Evolutionary conservation across 1,140 invertebrate species (phyloP).

Genomic region (Trichonephila clavipes): DNA sequence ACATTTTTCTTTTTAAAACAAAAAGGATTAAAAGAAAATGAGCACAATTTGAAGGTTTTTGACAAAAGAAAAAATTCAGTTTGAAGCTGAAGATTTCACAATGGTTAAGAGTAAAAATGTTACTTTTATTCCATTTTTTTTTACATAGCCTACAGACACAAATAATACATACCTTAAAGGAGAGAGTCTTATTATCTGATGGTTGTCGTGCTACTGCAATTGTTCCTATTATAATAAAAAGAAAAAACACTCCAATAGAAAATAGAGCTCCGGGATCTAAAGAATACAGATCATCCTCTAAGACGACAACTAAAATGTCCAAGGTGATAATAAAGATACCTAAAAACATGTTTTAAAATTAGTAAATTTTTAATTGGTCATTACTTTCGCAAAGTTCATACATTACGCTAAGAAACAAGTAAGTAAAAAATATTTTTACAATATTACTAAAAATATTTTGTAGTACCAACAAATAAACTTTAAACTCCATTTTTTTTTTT

Average conservation of each 20-base stretch:
- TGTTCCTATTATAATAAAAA: slow-evolving; percentile 68
- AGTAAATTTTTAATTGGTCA: not conserved
- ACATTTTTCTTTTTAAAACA: no score
- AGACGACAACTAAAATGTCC: slow-evolving; percentile 53
- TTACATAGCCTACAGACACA: not conserved
- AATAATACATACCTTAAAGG: slow-evolving; percentile 70
- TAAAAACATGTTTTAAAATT: slow-evolving; percentile 7
- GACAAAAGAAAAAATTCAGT: not conserved
- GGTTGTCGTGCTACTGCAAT: slow-evolving; percentile 76
- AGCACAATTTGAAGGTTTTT: no score
- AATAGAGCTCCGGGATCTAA: slow-evolving; percentile 66
- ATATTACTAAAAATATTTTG: not conserved
- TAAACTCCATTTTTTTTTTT: no score
- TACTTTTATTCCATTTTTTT: not conserved
- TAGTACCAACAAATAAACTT: no score
- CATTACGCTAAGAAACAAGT: not conserved
- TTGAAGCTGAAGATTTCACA: not conserved
- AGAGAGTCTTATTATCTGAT: slow-evolving; percentile 68
- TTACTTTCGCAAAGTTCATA: not conserved
- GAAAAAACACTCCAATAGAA: slow-evolving; percentile 39
- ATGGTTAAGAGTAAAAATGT: not conserved
- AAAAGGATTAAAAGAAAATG: no score
- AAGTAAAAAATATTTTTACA: not conserved
- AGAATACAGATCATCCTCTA: slow-evolving; percentile 72
- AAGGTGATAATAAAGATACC: slow-evolving; percentile 71